Evolutionary conservation across 2,888 invertebrate genomes (phyloP).

Genomic region (Polymixis lichenea): DNA sequence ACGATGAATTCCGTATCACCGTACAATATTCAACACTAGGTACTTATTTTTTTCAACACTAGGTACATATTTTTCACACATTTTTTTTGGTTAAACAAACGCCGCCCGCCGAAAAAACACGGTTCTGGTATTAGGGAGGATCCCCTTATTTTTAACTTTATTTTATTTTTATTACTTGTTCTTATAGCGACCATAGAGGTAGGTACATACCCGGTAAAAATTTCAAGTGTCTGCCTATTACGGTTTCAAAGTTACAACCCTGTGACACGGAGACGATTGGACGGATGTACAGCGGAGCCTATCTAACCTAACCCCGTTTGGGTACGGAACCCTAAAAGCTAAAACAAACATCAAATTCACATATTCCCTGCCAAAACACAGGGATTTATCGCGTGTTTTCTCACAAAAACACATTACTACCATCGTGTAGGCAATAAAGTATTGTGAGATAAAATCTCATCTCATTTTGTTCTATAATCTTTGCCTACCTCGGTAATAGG

Average conservation of each 20-base stretch:
- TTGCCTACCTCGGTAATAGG: conserved; percentile 34
- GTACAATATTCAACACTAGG: neutral
- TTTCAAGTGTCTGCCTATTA: neutral
- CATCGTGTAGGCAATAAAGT: conserved; percentile 52
- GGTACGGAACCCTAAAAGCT: neutral
- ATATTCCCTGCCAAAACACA: conserved; percentile 22
- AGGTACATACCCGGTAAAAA: neutral
- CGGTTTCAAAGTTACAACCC: neutral
- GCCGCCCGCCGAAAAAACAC: no score
- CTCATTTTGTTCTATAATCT: conserved; percentile 52
- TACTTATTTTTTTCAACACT: neutral
- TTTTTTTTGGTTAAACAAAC: neutral
- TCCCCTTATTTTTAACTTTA: neutral
- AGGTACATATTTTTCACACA: no score
- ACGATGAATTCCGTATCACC: neutral
- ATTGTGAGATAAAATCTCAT: conserved; percentile 30
- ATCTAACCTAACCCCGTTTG: neutral
- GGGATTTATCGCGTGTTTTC: conserved; percentile 47
- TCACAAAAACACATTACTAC: conserved; percentile 39
- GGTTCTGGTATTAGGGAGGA: no score
- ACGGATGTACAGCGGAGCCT: neutral
- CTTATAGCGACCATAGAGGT: neutral
- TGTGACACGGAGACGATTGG: no score
- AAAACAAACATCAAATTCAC: conserved; percentile 30
- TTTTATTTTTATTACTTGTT: neutral